Evolutionary conservation across 2,797 vertebrate genomes (phyloP), one percentile per base, ranked within the genome.

Genomic region (Austrolebias charrua): DNA sequence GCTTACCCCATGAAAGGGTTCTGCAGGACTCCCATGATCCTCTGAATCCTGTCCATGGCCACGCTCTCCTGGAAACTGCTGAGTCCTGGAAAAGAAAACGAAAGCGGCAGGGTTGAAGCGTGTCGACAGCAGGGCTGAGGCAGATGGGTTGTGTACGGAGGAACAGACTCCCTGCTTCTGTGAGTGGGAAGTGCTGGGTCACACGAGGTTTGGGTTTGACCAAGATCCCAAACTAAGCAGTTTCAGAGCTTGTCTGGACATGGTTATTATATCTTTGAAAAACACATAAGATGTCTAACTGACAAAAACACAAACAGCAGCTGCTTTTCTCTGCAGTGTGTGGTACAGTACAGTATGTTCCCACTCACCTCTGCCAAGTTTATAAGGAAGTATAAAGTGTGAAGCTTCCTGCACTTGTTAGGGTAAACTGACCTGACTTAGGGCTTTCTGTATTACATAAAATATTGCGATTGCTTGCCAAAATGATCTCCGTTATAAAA

Each of bases 41-140:
- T 92, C 80, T 94, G 93, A 69, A 94, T 94, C 74, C 93, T 78
- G 85, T 94, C 93, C 90, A 94, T 93, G 65, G 93, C 93, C 75
- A 94, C 92, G 24, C 92, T 94, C 88, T 94, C 92, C 79, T 94
- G 93, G 84, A 94, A 94, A 89, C 89, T 93, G 90, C 92, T 94
- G 86, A 94, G 92, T 78, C 92, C 93, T 94, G 76, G 63, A 73
- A 87, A 90, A 81, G 71, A 69, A 57, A 19, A 48, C 20, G 66
- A 83, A 77, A 79, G 78, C 85, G 81, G 66, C 68, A 80, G 60
- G 49, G 33, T 79, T 66, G 76, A 80, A 72, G 56, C 53, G 78
- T 79, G 73, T 66, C 65, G 82, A 90, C 88, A 85, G 85, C 71
- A 70, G 76, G 69, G 19, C 63, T 35, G 69, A 29, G 82, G 75